Evolutionary conservation across 2,888 invertebrate genomes (phyloP).

Genomic region (Drosophila nr. medialis): DNA sequence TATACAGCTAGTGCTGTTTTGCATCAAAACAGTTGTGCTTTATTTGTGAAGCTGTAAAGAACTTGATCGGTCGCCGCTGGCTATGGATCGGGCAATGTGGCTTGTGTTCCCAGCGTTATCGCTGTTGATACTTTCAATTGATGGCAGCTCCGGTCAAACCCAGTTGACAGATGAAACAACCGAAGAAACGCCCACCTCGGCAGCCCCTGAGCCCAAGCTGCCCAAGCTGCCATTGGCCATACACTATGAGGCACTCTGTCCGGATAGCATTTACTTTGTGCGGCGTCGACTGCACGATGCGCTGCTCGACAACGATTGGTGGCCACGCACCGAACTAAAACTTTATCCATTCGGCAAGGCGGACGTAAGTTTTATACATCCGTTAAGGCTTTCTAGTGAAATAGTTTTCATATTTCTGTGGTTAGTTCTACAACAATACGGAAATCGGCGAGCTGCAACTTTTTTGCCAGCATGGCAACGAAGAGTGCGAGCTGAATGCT

Average conservation of each 20-base stretch:
- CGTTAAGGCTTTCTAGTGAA: neutral
- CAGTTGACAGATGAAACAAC: constrained; percentile 9
- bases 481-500: constrained; percentile 83
- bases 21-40: constrained; percentile 57
- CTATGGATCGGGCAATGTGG: constrained; percentile 38
- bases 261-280: constrained; percentile 82
- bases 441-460: constrained; percentile 59
- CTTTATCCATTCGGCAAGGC: constrained; percentile 84
- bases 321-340: constrained; percentile 72
- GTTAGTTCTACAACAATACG: constrained; percentile 72
- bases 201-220: neutral
- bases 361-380: constrained; percentile 62
- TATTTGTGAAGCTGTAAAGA: constrained; percentile 53
- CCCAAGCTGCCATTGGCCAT: constrained; percentile 74
- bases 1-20: neutral
- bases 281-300: constrained; percentile 71
- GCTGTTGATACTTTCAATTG: constrained; percentile 20
- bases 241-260: constrained; percentile 83
- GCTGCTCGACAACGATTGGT: constrained; percentile 69
- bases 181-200: neutral
- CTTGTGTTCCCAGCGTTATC: constrained; percentile 10
- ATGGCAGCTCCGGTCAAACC: constrained; percentile 4
- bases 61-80: constrained; percentile 17
- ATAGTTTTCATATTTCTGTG: neutral
- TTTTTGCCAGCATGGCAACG: constrained; percentile 81